These are phyloP conservation scores for Meteorus colon DNA, from an alignment of 2,888 invertebrate species.

Conservation along the genomic window DNA sequence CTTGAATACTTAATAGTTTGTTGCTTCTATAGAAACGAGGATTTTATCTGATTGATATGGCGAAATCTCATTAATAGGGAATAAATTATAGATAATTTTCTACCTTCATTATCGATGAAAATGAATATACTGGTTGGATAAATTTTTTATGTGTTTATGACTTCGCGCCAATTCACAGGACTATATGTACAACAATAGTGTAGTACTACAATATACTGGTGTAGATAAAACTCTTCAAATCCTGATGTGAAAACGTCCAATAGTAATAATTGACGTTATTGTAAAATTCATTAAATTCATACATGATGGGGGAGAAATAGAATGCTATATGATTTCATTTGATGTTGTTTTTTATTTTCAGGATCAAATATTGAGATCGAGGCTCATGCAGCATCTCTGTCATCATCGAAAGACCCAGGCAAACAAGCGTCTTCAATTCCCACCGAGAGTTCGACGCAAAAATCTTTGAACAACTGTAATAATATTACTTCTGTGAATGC, in stretches of 20 bases:
- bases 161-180: neutral
- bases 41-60: neutral
- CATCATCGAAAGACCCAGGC: neutral
- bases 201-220: neutral
- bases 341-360: neutral
- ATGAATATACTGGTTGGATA: neutral
- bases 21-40: neutral
- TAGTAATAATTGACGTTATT: neutral
- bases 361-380: neutral
- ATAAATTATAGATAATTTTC: neutral
- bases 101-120: neutral
- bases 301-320: neutral
- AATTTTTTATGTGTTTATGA: neutral
- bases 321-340: neutral
- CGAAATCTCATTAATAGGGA: neutral
- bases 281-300: neutral
- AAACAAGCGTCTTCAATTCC: neutral
- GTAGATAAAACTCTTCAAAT: neutral
- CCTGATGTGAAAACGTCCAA: neutral
- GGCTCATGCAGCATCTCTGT: neutral
- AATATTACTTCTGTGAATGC: neutral
- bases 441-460: neutral
- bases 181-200: neutral
- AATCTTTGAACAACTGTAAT: neutral
- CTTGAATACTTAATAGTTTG: neutral